Evolutionary conservation across 2,888 invertebrate species (phyloP).

Genomic region (Ditula angustiorana): DNA sequence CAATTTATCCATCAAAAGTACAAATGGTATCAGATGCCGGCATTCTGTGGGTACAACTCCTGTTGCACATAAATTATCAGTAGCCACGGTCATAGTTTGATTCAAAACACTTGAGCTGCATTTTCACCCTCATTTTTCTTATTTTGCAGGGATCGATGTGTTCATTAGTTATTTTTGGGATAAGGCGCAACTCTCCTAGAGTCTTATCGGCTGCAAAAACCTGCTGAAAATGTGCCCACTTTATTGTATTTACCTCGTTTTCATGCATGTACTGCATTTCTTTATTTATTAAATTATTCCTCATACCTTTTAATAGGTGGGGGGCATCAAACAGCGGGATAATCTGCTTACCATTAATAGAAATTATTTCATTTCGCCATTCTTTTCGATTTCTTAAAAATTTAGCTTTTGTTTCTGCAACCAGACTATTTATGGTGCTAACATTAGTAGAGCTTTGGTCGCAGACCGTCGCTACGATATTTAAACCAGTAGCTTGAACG

Average conservation of each 20-base stretch:
- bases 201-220: slow-evolving; percentile 19
- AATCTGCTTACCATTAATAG: slow-evolving; percentile 22
- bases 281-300: slow-evolving; percentile 45
- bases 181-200: slow-evolving; percentile 26
- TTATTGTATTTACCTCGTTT: slow-evolving; percentile 14
- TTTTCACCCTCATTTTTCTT: slow-evolving; percentile 40
- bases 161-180: slow-evolving; percentile 36
- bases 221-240: slow-evolving; percentile 32
- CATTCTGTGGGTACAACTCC: not conserved
- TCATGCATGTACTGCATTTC: slow-evolving; percentile 33
- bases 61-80: slow-evolving; percentile 3
- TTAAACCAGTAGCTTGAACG: slow-evolving; percentile 33
- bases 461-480: slow-evolving; percentile 41
- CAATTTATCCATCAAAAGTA: slow-evolving; percentile 12
- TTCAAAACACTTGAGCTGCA: slow-evolving; percentile 39
- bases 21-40: slow-evolving; percentile 4
- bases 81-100: slow-evolving; percentile 25
- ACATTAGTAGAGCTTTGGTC: slow-evolving; percentile 38
- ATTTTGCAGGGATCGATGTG: slow-evolving; percentile 32
- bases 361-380: slow-evolving; percentile 16
- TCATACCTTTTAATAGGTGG: slow-evolving; percentile 41
- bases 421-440: slow-evolving; percentile 28
- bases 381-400: slow-evolving; percentile 20
- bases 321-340: slow-evolving; percentile 40
- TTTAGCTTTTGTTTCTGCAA: slow-evolving; percentile 20